A percentile compares a stretch with the other conserved stretches of the same genome.
Evolutionary conservation across 2,113 vertebrate species (phyloP).

Genomic region (Tonatia bakeri): DNA sequence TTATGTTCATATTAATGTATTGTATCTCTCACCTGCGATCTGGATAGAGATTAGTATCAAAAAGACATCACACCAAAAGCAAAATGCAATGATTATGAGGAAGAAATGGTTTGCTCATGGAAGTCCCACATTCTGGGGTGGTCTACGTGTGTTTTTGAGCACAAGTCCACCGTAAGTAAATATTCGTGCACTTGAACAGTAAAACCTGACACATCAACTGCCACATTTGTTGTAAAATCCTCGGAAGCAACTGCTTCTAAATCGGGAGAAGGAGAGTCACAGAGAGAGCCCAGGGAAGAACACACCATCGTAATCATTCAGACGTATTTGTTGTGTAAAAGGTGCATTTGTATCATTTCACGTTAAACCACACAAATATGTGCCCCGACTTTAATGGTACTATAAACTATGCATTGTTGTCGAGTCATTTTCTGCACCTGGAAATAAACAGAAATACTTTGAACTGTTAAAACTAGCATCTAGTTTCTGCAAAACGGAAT

Average conservation of each 20-base stretch:
- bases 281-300: no score
- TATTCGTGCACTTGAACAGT: no score
- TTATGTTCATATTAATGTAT: background rate
- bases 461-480: background rate
- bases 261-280: background rate
- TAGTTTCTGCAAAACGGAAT: background rate
- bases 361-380: background rate
- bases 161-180: rapidly evolving
- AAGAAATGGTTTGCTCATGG: background rate
- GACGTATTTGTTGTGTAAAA: background rate
- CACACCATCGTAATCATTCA: background rate
- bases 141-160: no score
- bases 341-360: background rate
- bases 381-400: background rate
- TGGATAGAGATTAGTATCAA: background rate
- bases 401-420: background rate
- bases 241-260: background rate
- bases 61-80: background rate
- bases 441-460: background rate
- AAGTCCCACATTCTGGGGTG: rapidly evolving
- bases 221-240: no score
- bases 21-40: no score
- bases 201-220: no score
- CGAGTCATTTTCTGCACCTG: background rate
- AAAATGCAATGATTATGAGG: background rate